A percentile compares a stretch with the other conserved stretches of the same genome.
phyloP scores from a whole-genome alignment of 64 coral and sea anemone species.

The Stichodactyla mertensii region DNA sequence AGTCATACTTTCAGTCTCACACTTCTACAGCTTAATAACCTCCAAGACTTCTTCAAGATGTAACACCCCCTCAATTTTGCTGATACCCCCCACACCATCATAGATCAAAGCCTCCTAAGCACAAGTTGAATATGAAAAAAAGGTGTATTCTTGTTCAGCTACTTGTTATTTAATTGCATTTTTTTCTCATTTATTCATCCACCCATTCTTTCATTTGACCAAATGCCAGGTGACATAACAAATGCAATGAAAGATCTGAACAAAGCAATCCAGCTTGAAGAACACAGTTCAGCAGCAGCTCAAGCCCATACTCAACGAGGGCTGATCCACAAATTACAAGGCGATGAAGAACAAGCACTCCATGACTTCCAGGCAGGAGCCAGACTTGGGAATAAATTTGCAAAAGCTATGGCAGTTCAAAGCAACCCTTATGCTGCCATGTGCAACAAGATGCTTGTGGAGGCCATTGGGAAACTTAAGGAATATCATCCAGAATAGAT shows the following conservation, averaged over 20 bases:
- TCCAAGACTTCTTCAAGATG: no score
- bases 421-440: constrained; percentile 94
- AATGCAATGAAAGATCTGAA: constrained; percentile 72
- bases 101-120: no score
- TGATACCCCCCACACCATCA: no score
- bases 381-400: constrained; percentile 84
- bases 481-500: constrained; percentile 4
- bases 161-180: background rate
- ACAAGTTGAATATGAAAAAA: no score
- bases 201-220: background rate
- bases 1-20: no score
- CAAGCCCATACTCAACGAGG: constrained; percentile 93
- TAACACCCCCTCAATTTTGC: no score
- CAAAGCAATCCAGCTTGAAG: constrained; percentile 70
- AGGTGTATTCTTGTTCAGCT: background rate
- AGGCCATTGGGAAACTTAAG: constrained; percentile 70
- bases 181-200: background rate
- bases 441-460: constrained; percentile 91
- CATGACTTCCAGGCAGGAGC: constrained; percentile 80
- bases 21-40: no score
- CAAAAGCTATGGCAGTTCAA: constrained; percentile 74
- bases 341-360: constrained; percentile 54
- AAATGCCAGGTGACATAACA: constrained; percentile 53
- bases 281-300: constrained; percentile 52
- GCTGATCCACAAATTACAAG: constrained; percentile 78